These are phyloP conservation scores for Dinomys branickii DNA, from an alignment of 2,113 vertebrate species.

Conservation along the genomic window DNA sequence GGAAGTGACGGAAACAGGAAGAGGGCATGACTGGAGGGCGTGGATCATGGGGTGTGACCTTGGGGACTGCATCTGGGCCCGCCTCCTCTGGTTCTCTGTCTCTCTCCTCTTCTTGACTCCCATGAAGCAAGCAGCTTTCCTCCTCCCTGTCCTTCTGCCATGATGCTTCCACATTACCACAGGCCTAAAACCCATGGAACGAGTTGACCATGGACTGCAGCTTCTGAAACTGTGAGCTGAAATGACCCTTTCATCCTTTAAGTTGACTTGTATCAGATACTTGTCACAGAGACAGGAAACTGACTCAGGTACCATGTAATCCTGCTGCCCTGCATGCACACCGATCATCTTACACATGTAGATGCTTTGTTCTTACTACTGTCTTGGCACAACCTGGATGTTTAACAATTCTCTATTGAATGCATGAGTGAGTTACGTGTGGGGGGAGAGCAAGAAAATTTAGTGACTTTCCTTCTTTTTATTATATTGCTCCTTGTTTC, in stretches of 20 bases:
- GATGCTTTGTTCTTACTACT: neutral
- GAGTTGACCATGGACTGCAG: neutral
- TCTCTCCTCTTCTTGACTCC: neutral
- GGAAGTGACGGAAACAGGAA: neutral
- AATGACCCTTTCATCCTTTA: neutral
- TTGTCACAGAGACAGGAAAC: neutral
- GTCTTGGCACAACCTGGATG: too few relatives aligned
- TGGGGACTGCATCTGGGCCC: neutral
- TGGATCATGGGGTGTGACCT: neutral
- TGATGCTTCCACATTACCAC: neutral
- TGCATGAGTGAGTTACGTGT: neutral
- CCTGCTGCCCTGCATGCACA: neutral
- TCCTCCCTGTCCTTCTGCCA: neutral
- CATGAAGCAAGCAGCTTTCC: neutral
- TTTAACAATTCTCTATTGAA: too few relatives aligned
- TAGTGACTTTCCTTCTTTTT: neutral
- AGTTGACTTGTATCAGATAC: neutral
- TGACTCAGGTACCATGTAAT: neutral
- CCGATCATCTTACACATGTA: fast-evolving
- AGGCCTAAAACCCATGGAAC: neutral
- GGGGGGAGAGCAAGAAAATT: fast-evolving
- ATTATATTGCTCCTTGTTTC: neutral
- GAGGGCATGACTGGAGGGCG: neutral
- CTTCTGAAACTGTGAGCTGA: neutral
- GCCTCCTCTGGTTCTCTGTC: neutral